Percentiles rank a stretch among this genome's conserved stretches.
These are phyloP conservation scores for Tarsius wallacei DNA, from an alignment of 2,797 vertebrate species.

Conservation along the genomic window DNA sequence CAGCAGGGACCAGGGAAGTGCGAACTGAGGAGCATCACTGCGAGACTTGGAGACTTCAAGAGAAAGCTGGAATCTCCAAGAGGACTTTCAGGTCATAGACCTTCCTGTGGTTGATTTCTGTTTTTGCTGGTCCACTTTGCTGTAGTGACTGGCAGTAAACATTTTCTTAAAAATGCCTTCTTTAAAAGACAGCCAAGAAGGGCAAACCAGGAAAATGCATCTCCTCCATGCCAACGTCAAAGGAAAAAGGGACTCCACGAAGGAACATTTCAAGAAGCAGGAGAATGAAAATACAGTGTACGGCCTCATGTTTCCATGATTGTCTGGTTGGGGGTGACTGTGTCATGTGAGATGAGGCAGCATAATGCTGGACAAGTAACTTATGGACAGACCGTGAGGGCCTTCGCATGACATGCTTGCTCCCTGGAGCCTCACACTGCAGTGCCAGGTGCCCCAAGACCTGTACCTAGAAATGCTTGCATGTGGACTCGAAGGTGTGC, in stretches of 20 bases:
- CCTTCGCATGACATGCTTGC: neutral
- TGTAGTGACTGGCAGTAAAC: neutral
- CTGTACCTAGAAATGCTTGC: neutral
- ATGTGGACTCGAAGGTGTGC: neutral
- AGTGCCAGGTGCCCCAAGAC: neutral
- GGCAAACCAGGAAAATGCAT: too few species aligned
- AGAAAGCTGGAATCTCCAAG: neutral
- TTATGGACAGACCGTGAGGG: neutral
- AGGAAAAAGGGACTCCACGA: neutral
- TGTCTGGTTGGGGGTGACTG: neutral
- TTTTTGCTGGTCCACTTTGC: neutral
- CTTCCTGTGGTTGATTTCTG: neutral
- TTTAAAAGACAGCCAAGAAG: neutral
- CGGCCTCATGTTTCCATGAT: neutral
- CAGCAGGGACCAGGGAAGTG: neutral
- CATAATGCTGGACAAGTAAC: neutral
- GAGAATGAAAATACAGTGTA: neutral
- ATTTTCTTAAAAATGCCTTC: neutral
- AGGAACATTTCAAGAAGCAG: neutral
- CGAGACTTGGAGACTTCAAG: neutral
- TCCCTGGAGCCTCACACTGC: neutral
- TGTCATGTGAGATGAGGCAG: neutral
- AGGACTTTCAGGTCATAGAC: neutral
- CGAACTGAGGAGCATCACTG: neutral
- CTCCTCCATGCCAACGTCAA: neutral